These are phyloP conservation scores for Diuraphis noxia DNA, from an alignment of 1,140 invertebrate species.

Conservation along the genomic window DNA sequence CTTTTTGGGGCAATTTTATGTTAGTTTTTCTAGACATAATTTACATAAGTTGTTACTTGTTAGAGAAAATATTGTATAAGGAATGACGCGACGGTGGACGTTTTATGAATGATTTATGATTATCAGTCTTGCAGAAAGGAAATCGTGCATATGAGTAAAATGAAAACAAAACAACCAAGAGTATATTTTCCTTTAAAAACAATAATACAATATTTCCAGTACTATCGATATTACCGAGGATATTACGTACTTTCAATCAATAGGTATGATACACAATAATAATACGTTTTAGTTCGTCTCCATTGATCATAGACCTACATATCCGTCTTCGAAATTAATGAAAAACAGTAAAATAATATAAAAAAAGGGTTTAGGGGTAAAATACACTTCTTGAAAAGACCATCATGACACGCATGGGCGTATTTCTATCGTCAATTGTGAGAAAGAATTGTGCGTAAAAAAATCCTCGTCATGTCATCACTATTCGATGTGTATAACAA, in stretches of 20 bases:
- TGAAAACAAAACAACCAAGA: neutral
- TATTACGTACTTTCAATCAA: neutral
- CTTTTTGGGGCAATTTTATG: neutral
- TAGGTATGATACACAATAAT: neutral
- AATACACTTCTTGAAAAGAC: neutral
- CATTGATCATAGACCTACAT: neutral
- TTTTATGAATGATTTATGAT: slow-evolving; percentile 29
- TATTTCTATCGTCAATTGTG: slow-evolving; percentile 12
- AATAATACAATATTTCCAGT: neutral
- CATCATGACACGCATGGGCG: slow-evolving; percentile 30
- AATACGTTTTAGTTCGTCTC: neutral
- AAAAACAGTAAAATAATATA: neutral
- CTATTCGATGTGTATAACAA: slow-evolving; percentile 38
- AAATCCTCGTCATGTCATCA: slow-evolving; percentile 40
- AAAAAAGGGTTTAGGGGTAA: slow-evolving; percentile 17
- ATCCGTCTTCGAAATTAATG: neutral
- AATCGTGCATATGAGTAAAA: slow-evolving; percentile 18
- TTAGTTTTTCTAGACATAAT: neutral
- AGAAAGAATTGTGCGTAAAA: slow-evolving; percentile 16
- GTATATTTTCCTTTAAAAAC: neutral
- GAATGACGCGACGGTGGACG: no score
- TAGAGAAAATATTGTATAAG: neutral
- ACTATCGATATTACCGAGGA: no score
- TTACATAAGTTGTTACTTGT: slow-evolving; percentile 10
- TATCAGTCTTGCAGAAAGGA: neutral